A percentile compares a stretch with the other conserved stretches of the same genome.
Conservation (phyloP, 2,113 vertebrate genomes). For the Etheostoma cragini region DNA sequence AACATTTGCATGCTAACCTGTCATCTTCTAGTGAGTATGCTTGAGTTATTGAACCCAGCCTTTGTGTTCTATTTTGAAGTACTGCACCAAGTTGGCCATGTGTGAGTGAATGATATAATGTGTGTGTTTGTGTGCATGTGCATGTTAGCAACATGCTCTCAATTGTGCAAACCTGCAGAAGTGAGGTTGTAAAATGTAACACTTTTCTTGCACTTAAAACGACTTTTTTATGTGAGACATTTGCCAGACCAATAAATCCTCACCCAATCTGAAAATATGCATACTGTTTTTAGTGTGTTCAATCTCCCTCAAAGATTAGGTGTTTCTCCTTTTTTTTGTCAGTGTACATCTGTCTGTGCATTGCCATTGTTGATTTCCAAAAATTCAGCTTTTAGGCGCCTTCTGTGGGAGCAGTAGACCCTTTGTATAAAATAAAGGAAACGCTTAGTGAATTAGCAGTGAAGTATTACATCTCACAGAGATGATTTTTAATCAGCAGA, state of each 20-base stretch:
- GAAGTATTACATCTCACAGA: not conserved
- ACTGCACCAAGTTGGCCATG: not conserved
- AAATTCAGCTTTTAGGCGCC: not conserved
- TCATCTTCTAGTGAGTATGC: conserved; percentile 18
- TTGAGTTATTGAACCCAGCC: conserved; percentile 33
- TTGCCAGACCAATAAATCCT: not conserved
- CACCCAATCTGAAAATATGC: not conserved
- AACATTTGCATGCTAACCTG: conserved; percentile 42
- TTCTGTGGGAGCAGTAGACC: not conserved
- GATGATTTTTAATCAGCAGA: not conserved
- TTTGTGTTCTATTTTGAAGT: conserved; percentile 7
- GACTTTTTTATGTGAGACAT: not conserved
- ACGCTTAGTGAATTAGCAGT: not conserved
- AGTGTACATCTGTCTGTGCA: no score
- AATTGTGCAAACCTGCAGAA: not conserved
- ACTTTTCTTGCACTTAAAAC: not conserved
- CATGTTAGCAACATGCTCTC: not conserved
- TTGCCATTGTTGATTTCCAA: no score
- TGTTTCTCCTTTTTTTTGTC: not conserved
- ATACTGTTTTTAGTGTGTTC: not conserved
- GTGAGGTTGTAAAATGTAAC: not conserved
- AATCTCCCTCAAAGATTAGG: not conserved
- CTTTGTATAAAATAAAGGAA: not conserved
- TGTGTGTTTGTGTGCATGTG: not conserved
- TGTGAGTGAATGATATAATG: not conserved